A percentile compares a stretch with the other conserved stretches of the same genome.
Evolutionary conservation across 1,140 invertebrate genomes (phyloP).

Genomic region (Propsilocerus akamusi): DNA sequence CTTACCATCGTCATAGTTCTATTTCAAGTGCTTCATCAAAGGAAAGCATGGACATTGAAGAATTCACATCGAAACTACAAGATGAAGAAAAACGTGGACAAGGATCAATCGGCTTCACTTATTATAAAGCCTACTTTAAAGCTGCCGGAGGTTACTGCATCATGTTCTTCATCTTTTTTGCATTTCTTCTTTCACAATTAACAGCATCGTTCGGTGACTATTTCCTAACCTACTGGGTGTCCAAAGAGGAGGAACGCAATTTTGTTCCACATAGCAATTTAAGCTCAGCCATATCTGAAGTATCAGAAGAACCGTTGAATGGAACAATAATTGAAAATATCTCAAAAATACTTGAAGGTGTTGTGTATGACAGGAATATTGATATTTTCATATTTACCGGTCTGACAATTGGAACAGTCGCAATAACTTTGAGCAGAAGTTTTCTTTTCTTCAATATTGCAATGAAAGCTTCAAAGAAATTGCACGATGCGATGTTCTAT

Average conservation of each 20-base stretch:
- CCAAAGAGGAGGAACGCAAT: background rate
- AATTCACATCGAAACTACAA: constrained; percentile 20
- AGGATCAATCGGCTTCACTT: constrained; percentile 32
- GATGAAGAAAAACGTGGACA: constrained; percentile 31
- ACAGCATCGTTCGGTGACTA: constrained; percentile 45
- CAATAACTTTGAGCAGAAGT: constrained; percentile 32
- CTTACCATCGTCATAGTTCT: constrained; percentile 23
- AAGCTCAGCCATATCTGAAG: background rate
- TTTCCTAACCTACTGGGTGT: constrained; percentile 41
- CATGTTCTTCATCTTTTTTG: constrained; percentile 26
- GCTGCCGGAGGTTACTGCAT: constrained; percentile 32
- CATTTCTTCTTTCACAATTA: constrained; percentile 38
- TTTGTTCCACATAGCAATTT: background rate
- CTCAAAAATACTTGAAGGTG: background rate
- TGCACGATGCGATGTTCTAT: constrained; percentile 65
- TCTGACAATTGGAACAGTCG: constrained; percentile 36
- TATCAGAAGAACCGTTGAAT: background rate
- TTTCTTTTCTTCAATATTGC: constrained; percentile 47
- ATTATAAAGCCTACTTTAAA: constrained; percentile 40
- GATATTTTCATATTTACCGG: constrained; percentile 26
- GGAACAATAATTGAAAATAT: background rate
- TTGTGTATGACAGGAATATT: background rate
- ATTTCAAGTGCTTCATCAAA: constrained; percentile 28
- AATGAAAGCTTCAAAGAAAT: constrained; percentile 46
- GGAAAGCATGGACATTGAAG: constrained; percentile 35